phyloP scores from a whole-genome alignment of 2,888 invertebrate genomes.

The Drosophila rellima region DNA sequence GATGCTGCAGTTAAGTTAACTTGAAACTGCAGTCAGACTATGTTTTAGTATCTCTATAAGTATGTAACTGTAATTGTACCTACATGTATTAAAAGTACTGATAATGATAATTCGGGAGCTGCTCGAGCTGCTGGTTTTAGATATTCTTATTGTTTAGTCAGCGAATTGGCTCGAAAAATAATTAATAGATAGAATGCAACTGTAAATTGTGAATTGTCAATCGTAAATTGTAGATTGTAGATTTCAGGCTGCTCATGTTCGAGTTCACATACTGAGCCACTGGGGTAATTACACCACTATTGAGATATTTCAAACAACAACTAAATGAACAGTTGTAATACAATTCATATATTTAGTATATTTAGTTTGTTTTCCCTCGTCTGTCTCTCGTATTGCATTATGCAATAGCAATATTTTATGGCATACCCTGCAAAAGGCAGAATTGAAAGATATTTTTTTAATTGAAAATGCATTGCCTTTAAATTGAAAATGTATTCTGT shows the following conservation, averaged over 20 bases:
- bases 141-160: slow-evolving; percentile 39
- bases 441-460: background rate
- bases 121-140: slow-evolving; percentile 18
- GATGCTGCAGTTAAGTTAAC: slow-evolving; percentile 49
- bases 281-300: slow-evolving; percentile 58
- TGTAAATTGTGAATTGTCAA: slow-evolving; percentile 20
- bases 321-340: slow-evolving; percentile 49
- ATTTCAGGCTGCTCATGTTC: slow-evolving; percentile 31
- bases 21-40: slow-evolving; percentile 17
- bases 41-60: slow-evolving; percentile 1
- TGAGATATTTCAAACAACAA: slow-evolving; percentile 67
- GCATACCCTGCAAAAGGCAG: slow-evolving; percentile 18
- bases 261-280: slow-evolving; percentile 20
- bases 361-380: background rate
- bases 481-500: background rate
- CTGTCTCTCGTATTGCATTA: slow-evolving; percentile 15
- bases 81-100: slow-evolving; percentile 1
- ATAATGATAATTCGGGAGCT: slow-evolving; percentile 33
- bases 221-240: slow-evolving; percentile 20
- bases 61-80: background rate
- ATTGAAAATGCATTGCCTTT: too few relatives aligned
- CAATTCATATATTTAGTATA: slow-evolving; percentile 41
- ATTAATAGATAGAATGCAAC: slow-evolving; percentile 37
- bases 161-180: slow-evolving; percentile 31
- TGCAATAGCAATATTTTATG: slow-evolving; percentile 5